A percentile compares a stretch with the other conserved stretches of the same genome.
These are phyloP conservation scores for Lasioglossum marginatum DNA, from an alignment of 2,888 invertebrate genomes.

Conservation along the genomic window DNA sequence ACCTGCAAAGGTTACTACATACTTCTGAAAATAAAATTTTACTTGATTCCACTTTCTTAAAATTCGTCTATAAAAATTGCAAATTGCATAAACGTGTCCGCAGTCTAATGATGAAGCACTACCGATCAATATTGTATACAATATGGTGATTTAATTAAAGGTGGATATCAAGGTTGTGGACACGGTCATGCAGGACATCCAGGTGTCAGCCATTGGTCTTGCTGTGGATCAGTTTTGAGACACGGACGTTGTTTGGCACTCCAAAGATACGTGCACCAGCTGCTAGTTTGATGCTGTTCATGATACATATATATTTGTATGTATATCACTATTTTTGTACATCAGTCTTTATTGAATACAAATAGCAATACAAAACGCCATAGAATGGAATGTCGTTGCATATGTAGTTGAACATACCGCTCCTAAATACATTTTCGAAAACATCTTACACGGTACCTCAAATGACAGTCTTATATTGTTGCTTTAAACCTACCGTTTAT, in stretches of 20 bases:
- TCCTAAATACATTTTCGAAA: constrained; percentile 8
- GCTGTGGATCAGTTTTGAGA: constrained; percentile 87
- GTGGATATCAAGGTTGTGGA: constrained; percentile 89
- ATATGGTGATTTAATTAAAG: constrained; percentile 67
- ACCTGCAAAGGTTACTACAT: too few species aligned
- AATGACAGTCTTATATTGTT: constrained; percentile 60
- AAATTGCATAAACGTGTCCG: too few species aligned
- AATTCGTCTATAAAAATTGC: too few species aligned
- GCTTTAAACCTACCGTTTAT: not conserved
- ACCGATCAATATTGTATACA: constrained; percentile 4
- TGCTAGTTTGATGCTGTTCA: constrained; percentile 69
- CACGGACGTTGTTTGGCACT: constrained; percentile 74
- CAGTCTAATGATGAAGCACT: not conserved
- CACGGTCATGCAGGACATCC: constrained; percentile 93
- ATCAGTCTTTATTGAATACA: constrained; percentile 33
- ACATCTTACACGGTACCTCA: constrained; percentile 58
- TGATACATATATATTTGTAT: constrained; percentile 17
- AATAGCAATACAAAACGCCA: constrained; percentile 22
- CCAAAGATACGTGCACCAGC: constrained; percentile 71
- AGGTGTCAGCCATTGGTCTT: constrained; percentile 93
- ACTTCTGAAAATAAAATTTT: too few species aligned
- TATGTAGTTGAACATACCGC: not conserved
- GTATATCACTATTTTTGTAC: constrained; percentile 24
- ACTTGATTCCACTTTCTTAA: too few species aligned
- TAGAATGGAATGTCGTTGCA: not conserved